Percentiles rank a stretch among this genome's conserved stretches.
These are phyloP conservation scores for Heliocidaris tuberculata DNA, from an alignment of 35 echinoderm and acorn worm species.

Conservation along the genomic window DNA sequence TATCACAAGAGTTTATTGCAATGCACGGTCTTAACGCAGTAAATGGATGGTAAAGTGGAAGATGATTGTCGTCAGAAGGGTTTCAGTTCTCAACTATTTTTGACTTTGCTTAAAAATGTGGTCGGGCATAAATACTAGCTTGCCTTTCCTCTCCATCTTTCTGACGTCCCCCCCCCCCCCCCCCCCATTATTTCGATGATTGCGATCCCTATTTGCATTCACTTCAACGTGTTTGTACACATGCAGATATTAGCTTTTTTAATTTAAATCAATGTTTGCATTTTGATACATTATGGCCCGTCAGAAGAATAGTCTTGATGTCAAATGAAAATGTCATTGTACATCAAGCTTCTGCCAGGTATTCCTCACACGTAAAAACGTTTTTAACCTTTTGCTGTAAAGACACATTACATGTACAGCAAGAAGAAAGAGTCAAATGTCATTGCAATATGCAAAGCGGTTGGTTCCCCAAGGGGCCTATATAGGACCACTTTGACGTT, in stretches of 20 bases:
- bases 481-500: not conserved
- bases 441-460: not conserved
- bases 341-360: not conserved
- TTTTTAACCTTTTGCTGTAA: not conserved
- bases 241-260: not conserved
- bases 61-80: not conserved
- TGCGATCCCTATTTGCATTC: not conserved
- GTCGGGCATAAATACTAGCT: not conserved
- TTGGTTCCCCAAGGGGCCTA: not conserved
- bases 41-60: not conserved
- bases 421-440: not conserved
- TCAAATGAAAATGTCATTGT: not conserved
- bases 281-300: not conserved
- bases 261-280: no score
- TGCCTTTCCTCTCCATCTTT: not conserved
- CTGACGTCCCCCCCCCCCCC: not conserved
- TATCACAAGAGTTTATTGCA: not conserved
- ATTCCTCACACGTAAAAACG: not conserved
- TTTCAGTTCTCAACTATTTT: not conserved
- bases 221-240: not conserved
- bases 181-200: no score
- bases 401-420: not conserved
- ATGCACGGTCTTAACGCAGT: not conserved
- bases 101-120: not conserved
- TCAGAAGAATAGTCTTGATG: not conserved